A percentile compares a stretch with the other conserved stretches of the same genome.
Evolutionary conservation across 2,888 invertebrate species (phyloP).

Genomic region (Macrophya annulata): DNA sequence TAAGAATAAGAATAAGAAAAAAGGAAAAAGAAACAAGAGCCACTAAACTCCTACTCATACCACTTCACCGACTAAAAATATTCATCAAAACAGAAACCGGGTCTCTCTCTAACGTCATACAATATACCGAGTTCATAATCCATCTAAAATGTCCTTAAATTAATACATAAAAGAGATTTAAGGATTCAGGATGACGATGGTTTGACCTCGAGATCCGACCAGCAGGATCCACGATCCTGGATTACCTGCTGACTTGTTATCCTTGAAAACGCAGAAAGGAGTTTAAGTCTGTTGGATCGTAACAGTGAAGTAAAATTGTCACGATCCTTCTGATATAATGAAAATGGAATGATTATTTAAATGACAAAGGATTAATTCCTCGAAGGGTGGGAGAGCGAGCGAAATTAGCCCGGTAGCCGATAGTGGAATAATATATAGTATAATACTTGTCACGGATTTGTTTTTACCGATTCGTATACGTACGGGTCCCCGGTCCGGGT

Average conservation of each 20-base stretch:
- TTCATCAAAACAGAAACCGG: constrained; percentile 76
- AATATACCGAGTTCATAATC: too few species aligned
- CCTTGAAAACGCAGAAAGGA: constrained; percentile 70
- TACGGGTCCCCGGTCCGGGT: constrained; percentile 46
- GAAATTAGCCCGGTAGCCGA: neutral
- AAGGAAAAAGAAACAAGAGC: neutral
- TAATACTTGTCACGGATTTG: constrained; percentile 65
- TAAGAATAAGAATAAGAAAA: neutral
- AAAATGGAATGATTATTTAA: too few species aligned
- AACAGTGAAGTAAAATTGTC: neutral
- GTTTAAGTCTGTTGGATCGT: neutral
- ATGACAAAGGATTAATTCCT: neutral
- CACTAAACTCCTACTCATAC: neutral
- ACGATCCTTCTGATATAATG: neutral
- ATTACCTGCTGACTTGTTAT: constrained; percentile 72
- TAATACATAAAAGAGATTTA: neutral
- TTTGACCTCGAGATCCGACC: constrained; percentile 29
- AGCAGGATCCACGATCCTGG: constrained; percentile 70
- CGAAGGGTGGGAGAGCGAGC: neutral
- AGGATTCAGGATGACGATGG: neutral
- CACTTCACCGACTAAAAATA: constrained; percentile 60
- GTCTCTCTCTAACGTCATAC: neutral
- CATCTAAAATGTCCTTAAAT: neutral
- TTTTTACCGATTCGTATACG: constrained; percentile 54
- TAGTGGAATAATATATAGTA: neutral